Base-by-base conservation (phyloP, 2,113 vertebrate species). In the Scopus umbretta region DNA sequence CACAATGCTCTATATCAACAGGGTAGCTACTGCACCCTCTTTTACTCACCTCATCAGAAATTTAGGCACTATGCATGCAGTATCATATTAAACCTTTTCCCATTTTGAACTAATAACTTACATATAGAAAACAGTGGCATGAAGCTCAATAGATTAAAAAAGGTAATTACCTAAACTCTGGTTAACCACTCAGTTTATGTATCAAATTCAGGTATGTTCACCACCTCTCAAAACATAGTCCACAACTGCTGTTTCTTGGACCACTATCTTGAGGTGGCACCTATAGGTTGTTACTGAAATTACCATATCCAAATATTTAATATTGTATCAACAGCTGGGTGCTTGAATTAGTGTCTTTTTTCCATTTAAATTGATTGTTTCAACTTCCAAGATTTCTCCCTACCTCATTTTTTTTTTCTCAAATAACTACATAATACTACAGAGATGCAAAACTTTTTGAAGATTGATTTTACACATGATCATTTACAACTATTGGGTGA, bases 121-220 rank as follows among this genome's bases (percentile, higher is more conserved):
- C 8, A 23, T 3, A 65, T 3, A 78, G 17, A 49, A 79, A 71
- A 68, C 30, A 55, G 18, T 49, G 7, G 7, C 38, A 88, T 0
- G 0, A 81, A 55, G 29, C 3, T 89, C 16, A 42, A 4, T 26
- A 34, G 16, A 71, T 17, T 47, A 8, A 79, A 66, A 67, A 23
- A 10, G 3, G 7, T 40, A 13, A 36, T 38, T 81, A 65, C 11
- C 13, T 65, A 66, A 49, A 10, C 20, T 62, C 65, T 67, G 11
- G 16, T 7, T 79, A 52, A 53, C 1, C 3, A 1, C 5, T 78
- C 3, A 0, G 10, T 1, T 66, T 74, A 12, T 13, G 6, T 18
- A 50, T 25, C 2, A 6, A 93, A 81, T 16, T 45, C 52, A 72
- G 6, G 3, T n/a, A n/a, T 10, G 9, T 34, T 59, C 5, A 3